Evolutionary conservation across 2,113 vertebrate species (phyloP), one percentile per base, ranked within the genome.

Genomic region (Trochalopteron elliotii): DNA sequence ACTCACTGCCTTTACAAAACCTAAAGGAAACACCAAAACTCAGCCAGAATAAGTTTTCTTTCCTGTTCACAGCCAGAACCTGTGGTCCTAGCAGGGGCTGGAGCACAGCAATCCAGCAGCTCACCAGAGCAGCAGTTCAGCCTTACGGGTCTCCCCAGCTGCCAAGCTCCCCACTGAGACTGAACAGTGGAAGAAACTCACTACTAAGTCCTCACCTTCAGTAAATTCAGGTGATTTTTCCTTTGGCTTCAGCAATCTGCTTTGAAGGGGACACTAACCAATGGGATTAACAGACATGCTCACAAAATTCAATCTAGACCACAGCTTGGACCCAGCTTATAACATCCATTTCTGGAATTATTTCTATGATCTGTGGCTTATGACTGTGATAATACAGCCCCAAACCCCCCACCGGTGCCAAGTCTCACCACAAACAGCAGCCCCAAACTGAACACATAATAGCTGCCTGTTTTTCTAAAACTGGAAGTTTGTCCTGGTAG

Each of bases 131-230:
- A 68, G n/a, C 40, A n/a, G 22, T 1, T 37, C 55, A 37, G 81
- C 64, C 42, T 11, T 4, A 33, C 3, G 4, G 52, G 17, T 9
- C 9, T 25, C 18, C 33, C 20, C n/a, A 31, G 82, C 37, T 87
- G 18, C 15, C 11, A 11, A 7, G 18, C 0, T 8, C 11, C 31
- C 9, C 12, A 10, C 33, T 0, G 1, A 37, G 40, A n/a, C 11
- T 33, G 12, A 71, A 9, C 35, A 28, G 15, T 0, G 16, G 7
- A 35, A 67, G 3, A 21, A 69, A 67, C 37, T 28, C 60, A 14
- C 42, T 17, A 6, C n/a, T 0, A 30, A 55, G 11, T 7, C 52
- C 39, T 27, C 39, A 64, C 5, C 12, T 50, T 13, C 1, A 8
- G 40, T 23, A 68, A 88, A 60, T 23, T 35, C 49, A 47, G 65